phyloP scores from a whole-genome alignment of 1,140 invertebrate species.

The Tachypleus tridentatus region DNA sequence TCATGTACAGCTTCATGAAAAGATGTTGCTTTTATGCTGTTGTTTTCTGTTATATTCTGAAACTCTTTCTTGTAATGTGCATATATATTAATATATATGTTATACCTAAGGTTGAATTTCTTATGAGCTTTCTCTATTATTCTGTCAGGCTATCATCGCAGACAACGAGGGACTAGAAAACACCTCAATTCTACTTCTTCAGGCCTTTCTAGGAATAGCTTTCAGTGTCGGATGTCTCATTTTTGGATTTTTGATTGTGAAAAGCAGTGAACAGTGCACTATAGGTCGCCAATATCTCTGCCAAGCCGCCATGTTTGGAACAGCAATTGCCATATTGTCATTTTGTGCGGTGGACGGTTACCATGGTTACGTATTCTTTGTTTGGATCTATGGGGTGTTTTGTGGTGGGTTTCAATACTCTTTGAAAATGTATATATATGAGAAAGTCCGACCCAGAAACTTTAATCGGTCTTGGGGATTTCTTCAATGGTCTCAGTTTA shows the following conservation, averaged over 20 bases:
- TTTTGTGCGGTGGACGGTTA: conserved; percentile 59
- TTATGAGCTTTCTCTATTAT: too few species aligned
- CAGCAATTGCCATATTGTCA: conserved; percentile 59
- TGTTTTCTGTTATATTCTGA: too few species aligned
- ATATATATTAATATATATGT: too few species aligned
- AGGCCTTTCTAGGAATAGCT: conserved; percentile 49
- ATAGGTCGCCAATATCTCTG: conserved; percentile 75
- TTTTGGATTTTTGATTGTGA: conserved; percentile 60
- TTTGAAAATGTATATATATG: conserved; percentile 77
- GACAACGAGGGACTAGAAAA: conserved; percentile 8
- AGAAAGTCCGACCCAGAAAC: conserved; percentile 66
- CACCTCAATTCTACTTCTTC: conserved; percentile 8
- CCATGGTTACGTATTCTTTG: conserved; percentile 57
- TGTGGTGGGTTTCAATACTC: conserved; percentile 54
- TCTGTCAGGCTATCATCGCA: conserved; percentile 10
- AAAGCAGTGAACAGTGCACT: conserved; percentile 61
- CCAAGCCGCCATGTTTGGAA: conserved; percentile 62
- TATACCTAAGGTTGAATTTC: too few species aligned
- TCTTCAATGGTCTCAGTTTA: conserved; percentile 72
- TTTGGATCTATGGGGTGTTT: conserved; percentile 46
- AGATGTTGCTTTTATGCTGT: too few species aligned
- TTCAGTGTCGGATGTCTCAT: conserved; percentile 63
- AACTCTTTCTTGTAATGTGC: too few species aligned
- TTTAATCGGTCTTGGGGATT: conserved; percentile 81
- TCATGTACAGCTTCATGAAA: too few species aligned